These are phyloP conservation scores for Stictonetta naevosa DNA, from an alignment of 2,113 vertebrate species.

Conservation along the genomic window DNA sequence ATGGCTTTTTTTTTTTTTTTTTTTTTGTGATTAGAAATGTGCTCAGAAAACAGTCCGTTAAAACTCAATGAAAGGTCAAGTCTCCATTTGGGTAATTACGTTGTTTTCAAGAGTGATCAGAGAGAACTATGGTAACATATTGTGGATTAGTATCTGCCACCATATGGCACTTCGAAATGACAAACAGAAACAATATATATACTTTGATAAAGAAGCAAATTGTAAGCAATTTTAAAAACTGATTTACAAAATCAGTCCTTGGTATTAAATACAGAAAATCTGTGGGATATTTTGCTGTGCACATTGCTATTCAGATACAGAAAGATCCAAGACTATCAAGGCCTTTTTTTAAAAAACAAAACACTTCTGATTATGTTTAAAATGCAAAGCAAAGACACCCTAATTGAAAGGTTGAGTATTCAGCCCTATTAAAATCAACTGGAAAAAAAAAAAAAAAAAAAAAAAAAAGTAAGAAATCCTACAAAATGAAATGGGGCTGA, in stretches of 20 bases:
- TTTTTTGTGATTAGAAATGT: constrained; percentile 3
- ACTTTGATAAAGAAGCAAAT: constrained; percentile 16
- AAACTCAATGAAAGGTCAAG: constrained; percentile 60
- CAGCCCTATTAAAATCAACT: neutral
- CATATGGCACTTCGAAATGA: constrained; percentile 63
- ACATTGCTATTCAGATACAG: neutral
- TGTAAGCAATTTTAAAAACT: neutral
- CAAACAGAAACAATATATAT: constrained; percentile 21
- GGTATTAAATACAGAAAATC: neutral
- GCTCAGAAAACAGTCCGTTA: constrained; percentile 43
- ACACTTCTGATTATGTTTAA: neutral
- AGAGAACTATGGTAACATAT: constrained; percentile 30
- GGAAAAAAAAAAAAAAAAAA: neutral
- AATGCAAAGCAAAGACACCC: neutral
- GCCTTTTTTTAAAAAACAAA: neutral
- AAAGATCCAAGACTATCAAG: neutral
- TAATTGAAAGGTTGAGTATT: neutral
- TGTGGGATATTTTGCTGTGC: neutral
- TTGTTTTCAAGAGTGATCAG: constrained; percentile 54
- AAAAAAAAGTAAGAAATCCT: neutral
- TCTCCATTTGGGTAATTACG: constrained; percentile 55
- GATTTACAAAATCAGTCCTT: neutral
- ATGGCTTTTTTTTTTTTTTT: neutral
- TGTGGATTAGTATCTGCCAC: constrained; percentile 55
- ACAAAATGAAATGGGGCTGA: neutral